Evolutionary conservation across 2,888 invertebrate genomes (phyloP).

Genomic region (Drosophila seclusa): DNA sequence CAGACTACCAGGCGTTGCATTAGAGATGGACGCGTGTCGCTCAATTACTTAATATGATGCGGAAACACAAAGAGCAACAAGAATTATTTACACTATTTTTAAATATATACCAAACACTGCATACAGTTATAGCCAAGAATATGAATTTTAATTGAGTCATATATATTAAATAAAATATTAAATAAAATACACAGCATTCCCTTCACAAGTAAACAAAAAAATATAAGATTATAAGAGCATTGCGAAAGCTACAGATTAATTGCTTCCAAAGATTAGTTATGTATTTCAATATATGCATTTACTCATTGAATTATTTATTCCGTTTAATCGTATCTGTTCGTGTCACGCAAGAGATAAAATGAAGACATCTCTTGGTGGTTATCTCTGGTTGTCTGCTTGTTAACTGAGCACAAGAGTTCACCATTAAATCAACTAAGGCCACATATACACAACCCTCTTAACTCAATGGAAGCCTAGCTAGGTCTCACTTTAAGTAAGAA

Average conservation of each 20-base stretch:
- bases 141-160: neutral
- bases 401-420: constrained; percentile 38
- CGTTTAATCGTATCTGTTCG: neutral
- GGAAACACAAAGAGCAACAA: neutral
- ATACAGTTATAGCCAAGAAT: neutral
- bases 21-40: constrained; percentile 21
- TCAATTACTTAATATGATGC: neutral
- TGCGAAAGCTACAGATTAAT: neutral
- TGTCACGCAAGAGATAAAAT: neutral
- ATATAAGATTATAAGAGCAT: no score
- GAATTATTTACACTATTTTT: neutral
- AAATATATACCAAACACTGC: neutral
- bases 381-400: constrained; percentile 43
- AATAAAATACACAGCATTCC: neutral
- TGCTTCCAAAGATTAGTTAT: neutral
- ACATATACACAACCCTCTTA: constrained; percentile 1
- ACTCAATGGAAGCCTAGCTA: constrained; percentile 32
- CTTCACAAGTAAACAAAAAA: neutral
- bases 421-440: constrained; percentile 48
- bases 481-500: constrained; percentile 38
- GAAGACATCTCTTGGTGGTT: constrained; percentile 1
- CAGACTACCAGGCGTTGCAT: neutral
- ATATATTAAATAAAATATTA: neutral
- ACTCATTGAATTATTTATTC: neutral
- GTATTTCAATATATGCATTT: fast-evolving